These are phyloP conservation scores for Halcyon senegalensis DNA, from an alignment of 2,113 vertebrate species.

Conservation along the genomic window DNA sequence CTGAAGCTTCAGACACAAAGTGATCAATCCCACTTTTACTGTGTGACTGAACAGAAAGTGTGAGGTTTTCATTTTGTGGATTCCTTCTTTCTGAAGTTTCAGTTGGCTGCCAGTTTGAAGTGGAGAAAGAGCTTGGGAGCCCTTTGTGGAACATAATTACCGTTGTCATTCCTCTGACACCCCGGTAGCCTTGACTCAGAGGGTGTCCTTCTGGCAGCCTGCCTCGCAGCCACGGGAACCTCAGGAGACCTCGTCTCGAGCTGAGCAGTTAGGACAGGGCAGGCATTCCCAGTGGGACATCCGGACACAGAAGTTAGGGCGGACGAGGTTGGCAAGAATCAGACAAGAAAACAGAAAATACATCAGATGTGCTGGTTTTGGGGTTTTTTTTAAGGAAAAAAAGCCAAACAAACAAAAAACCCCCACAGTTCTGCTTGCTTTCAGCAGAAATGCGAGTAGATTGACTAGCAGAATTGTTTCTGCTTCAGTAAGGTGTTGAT, in stretches of 20 bases:
- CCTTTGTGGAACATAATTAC: not conserved
- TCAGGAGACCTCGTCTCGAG: not conserved
- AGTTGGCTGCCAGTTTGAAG: not conserved
- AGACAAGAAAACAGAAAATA: not conserved
- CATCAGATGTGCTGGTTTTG: not conserved
- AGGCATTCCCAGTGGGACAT: not conserved
- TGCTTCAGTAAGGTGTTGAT: not conserved
- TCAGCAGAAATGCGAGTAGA: not conserved
- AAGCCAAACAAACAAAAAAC: too few species aligned
- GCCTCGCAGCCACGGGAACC: not conserved
- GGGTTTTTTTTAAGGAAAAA: too few species aligned
- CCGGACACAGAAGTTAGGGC: not conserved
- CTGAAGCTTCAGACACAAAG: not conserved
- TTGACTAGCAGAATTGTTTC: not conserved
- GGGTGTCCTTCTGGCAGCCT: not conserved
- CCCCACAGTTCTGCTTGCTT: not conserved
- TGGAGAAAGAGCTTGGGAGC: not conserved
- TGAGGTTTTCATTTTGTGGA: not conserved
- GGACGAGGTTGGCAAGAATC: not conserved
- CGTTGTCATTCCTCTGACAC: not conserved
- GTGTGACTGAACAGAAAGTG: not conserved
- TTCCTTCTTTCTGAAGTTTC: not conserved
- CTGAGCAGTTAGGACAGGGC: not conserved
- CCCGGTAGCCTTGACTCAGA: not conserved
- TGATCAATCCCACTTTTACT: not conserved